Evolutionary conservation across 2,797 vertebrate species (phyloP).

Genomic region (Hippocampus kuda): DNA sequence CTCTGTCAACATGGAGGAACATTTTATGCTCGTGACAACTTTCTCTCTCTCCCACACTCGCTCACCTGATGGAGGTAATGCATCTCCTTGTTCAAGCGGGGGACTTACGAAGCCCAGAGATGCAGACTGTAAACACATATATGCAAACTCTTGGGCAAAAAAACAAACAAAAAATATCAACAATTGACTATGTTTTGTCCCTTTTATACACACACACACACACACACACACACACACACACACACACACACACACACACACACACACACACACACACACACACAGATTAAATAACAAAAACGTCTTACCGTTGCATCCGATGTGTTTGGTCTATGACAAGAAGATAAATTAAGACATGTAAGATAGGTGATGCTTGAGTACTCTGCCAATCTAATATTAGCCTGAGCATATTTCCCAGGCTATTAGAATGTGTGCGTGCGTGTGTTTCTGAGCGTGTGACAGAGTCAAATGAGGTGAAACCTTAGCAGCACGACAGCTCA

Average conservation of each 20-base stretch:
- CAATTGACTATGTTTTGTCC: too few species aligned
- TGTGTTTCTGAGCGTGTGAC: conserved; percentile 14
- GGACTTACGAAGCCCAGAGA: conserved; percentile 41
- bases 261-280: too few species aligned
- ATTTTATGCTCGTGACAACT: background rate
- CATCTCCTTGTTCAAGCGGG: conserved; percentile 22
- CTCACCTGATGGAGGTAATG: conserved; percentile 42
- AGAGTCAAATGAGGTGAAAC: conserved; percentile 55
- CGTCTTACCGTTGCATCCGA: conserved; percentile 53
- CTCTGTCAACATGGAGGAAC: background rate
- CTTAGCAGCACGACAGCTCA: conserved; percentile 53
- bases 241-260: too few species aligned
- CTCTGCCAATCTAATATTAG: conserved; percentile 75
- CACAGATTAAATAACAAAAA: conserved; percentile 6
- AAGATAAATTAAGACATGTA: conserved; percentile 42
- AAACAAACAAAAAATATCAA: background rate
- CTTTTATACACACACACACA: background rate
- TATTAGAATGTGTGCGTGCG: conserved; percentile 33
- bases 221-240: too few species aligned
- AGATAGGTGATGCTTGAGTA: conserved; percentile 45
- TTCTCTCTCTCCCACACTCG: conserved; percentile 2
- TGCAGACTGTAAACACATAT: conserved; percentile 33
- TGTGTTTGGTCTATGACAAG: conserved; percentile 44
- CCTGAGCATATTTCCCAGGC: conserved; percentile 60
- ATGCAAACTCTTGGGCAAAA: background rate